Percentiles rank a stretch among this genome's conserved stretches.
These are phyloP conservation scores for Argyresthia albistria DNA, from an alignment of 2,888 invertebrate genomes.

Conservation along the genomic window DNA sequence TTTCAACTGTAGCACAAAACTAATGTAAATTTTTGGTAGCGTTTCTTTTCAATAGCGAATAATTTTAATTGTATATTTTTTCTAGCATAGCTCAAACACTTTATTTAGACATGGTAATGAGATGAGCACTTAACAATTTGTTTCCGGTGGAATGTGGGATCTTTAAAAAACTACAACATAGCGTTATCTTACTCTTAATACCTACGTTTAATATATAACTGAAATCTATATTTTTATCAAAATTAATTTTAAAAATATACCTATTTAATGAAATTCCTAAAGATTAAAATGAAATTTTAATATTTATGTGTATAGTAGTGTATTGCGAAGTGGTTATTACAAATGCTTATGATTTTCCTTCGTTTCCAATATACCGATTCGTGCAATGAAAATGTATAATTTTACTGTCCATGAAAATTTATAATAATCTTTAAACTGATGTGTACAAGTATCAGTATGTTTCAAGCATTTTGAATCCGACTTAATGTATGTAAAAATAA, in stretches of 20 bases:
- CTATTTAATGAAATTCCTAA: conserved; percentile 67
- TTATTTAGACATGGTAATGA: conserved; percentile 28
- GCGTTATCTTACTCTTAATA: conserved; percentile 46
- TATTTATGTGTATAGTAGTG: conserved; percentile 64
- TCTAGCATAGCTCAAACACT: conserved; percentile 40
- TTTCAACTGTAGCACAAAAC: conserved; percentile 47
- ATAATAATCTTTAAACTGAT: conserved; percentile 59
- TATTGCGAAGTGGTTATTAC: conserved; percentile 51
- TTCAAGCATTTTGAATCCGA: conserved; percentile 72
- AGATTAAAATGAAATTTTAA: conserved; percentile 62
- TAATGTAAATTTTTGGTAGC: conserved; percentile 36
- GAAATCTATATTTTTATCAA: conserved; percentile 68
- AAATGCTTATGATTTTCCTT: conserved; percentile 47
- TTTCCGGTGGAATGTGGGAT: conserved; percentile 32
- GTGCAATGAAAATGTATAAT: conserved; percentile 52
- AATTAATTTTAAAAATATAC: conserved; percentile 59
- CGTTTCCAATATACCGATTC: conserved; percentile 36
- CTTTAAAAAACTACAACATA: conserved; percentile 25
- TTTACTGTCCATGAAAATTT: conserved; percentile 62
- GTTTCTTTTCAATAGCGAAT: conserved; percentile 26
- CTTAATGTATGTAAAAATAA: conserved; percentile 73
- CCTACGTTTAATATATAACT: conserved; percentile 26
- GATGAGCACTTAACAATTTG: conserved; percentile 24
- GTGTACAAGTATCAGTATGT: conserved; percentile 69
- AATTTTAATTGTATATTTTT: conserved; percentile 21